Evolutionary conservation across 2,113 vertebrate genomes (phyloP), one percentile per base, ranked within the genome.

Genomic region (Ramphastos sulfuratus): DNA sequence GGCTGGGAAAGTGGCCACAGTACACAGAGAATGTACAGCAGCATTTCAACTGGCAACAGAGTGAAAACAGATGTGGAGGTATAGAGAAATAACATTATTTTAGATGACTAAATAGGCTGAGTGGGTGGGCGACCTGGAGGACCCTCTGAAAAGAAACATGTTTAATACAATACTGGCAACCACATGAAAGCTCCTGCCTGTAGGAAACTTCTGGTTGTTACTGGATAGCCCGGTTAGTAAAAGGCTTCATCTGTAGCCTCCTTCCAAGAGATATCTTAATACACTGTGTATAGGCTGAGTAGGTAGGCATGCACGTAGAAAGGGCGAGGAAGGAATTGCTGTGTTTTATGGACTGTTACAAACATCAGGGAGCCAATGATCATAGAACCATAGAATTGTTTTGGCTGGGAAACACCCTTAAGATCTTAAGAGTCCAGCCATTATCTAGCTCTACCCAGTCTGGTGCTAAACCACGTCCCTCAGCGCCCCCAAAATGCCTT

Each of bases 1-100:
- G 33, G 90, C 97, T 98, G 98, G 98, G 98, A 98, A 98, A 97
- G 94, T 81, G 85, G 98, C 98, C 97, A 98, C 63, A n/a, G 95
- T 94, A 97, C 91, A 97, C 98, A 98, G 52, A 92, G 97, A 97
- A 95, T 66, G 93, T 89, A 96, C 96, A 98, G 97, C 96, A 91
- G 97, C 96, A 95, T 85, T 97, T 93, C 97, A 95, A 96, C 95
- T 96, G 96, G 97, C 97, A 97, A 96, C 8, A 95, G 96, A 98
- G 95, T 97, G 97, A 96, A 98, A 97, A 96, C 97, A 98, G 97
- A 98, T 98, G 97, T 97, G 95, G 83, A 95, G 58, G 59, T 81
- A 96, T 75, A 86, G 94, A 97, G 95, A 87, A 97, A 97, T 95
- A 97, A 97, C 97, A 97, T 97, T 97, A 96, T 94, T 97, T 93